Base-by-base conservation (phyloP, 2,888 invertebrate species). In the Rhagonycha lutea region DNA sequence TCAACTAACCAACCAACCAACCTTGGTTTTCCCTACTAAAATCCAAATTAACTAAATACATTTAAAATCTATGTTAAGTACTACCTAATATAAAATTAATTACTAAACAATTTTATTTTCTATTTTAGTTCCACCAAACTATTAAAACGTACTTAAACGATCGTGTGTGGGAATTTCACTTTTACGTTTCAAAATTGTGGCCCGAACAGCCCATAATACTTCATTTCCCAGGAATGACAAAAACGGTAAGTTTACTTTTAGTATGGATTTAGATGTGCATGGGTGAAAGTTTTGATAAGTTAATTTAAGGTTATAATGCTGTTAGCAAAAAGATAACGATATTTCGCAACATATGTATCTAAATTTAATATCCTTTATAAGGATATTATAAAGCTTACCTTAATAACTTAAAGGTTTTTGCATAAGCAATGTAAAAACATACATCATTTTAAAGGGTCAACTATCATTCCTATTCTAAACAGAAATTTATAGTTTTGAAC, bases 161-260 rank as follows among this genome's bases (percentile, higher is more conserved):
- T 89, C 93, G 93, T 86, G 94, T 96, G 88, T 96, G 96, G 96
- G 93, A 96, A 88, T 96, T 96, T 90, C 91, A 95, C 90, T 96
- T 96, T 91, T 96, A 96, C 92, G 94, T 96, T 87, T 92, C 94
- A 85, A 95, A 95, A 89, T 93, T 91, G 88, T 96, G 96, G 96
- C 96, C 96, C 74, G 94, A 95, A 83, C 92, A 94, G 84, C 94
- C 94, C 83, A 93, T 96, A 86, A 93, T 95, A 86, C 89, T 95
- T 84, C 96, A 96, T 88, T 96, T 96, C 88, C 96, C 96, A 80
- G 96, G 96, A 86, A 95, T 95, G 91, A 96, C 96, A 80, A 92
- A 92, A 87, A 94, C 95, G 90, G 96, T 96, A 90, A 92, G 91
- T 88, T 14, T 14, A 28, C 9, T 68, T 68, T 47, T 47, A 28